Conservation (phyloP, 2,797 vertebrate genomes). For the Moxostoma hubbsi region DNA sequence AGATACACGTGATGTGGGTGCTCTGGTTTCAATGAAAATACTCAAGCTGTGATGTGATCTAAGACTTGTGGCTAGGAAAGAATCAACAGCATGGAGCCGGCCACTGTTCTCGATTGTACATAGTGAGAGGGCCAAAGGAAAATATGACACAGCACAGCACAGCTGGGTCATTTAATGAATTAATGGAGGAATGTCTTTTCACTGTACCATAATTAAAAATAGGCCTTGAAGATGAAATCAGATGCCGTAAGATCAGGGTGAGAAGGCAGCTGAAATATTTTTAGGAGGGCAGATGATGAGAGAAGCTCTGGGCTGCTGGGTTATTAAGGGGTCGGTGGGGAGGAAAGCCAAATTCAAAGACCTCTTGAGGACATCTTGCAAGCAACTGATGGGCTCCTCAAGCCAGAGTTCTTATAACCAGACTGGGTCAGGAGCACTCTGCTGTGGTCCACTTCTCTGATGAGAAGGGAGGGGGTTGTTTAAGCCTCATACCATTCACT, state of each 20-base stretch:
- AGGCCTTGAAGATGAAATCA: constrained; percentile 71
- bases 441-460: constrained; percentile 40
- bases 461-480: constrained; percentile 33
- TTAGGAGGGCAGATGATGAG: constrained; percentile 66
- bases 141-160: constrained; percentile 52
- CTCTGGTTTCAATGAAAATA: constrained; percentile 74
- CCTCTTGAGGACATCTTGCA: constrained; percentile 42
- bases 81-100: constrained; percentile 53
- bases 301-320: constrained; percentile 25
- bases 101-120: constrained; percentile 30
- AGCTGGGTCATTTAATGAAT: constrained; percentile 71
- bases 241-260: constrained; percentile 70
- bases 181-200: constrained; percentile 70
- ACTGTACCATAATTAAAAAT: constrained; percentile 72
- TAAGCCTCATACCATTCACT: constrained; percentile 40
- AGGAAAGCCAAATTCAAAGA: constrained; percentile 44
- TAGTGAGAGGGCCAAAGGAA: constrained; percentile 54
- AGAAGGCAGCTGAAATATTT: constrained; percentile 72
- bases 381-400: constrained; percentile 51
- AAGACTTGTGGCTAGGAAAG: constrained; percentile 58
- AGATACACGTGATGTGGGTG: constrained; percentile 62
- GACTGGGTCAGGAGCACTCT: constrained; percentile 39
- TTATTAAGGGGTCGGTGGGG: constrained; percentile 27
- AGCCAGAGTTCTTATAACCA: constrained; percentile 41
- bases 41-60: constrained; percentile 65